These are phyloP conservation scores for Mercenaria mercenaria DNA, from an alignment of 1,140 invertebrate genomes.

Conservation along the genomic window DNA sequence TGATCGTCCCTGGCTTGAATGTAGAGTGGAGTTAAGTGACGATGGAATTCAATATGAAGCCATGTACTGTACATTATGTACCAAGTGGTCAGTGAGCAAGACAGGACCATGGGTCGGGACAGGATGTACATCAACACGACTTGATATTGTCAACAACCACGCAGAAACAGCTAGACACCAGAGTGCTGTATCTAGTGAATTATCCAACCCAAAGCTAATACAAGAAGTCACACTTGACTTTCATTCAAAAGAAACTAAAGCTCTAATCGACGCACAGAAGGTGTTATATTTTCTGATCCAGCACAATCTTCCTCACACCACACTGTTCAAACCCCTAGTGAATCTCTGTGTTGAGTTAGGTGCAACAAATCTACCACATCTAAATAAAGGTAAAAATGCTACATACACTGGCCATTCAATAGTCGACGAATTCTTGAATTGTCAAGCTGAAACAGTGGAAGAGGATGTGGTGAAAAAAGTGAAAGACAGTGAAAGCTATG, in stretches of 20 bases:
- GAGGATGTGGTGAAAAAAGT: background rate
- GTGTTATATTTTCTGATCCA: background rate
- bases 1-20: background rate
- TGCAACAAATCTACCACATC: background rate
- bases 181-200: background rate
- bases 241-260: background rate
- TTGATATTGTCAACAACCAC: background rate
- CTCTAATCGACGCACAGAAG: background rate
- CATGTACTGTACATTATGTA: background rate
- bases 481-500: background rate
- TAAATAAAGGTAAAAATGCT: background rate
- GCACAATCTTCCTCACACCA: constrained; percentile 17
- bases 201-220: too few species aligned
- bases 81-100: background rate
- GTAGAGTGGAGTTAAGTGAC: background rate
- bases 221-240: background rate
- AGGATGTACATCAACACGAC: background rate
- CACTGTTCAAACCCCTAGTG: constrained; percentile 28
- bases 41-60: background rate
- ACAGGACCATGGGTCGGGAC: background rate
- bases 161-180: background rate
- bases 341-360: constrained; percentile 1
- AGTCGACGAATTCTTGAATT: constrained; percentile 6
- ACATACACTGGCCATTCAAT: background rate
- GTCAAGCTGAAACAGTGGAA: background rate